Base-by-base conservation (phyloP, 2,888 invertebrate species). In the Trachelus tabidus region DNA sequence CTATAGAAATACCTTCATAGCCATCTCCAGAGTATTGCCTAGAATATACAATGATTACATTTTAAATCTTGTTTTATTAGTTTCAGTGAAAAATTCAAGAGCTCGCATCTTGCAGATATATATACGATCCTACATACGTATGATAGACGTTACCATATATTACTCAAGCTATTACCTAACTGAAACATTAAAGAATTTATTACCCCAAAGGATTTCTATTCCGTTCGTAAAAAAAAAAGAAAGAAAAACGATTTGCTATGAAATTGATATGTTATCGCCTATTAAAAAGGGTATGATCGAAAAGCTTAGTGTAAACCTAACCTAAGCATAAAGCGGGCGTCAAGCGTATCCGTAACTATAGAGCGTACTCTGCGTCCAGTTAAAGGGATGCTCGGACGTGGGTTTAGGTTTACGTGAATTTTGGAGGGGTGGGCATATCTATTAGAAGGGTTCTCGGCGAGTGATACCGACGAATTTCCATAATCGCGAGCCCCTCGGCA, bases 191-290 rank as follows among this genome's bases (percentile, higher is more conserved):
- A 56, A 56, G 15, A 40, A 40, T 40, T 15, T 40, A 40, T 23
- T 40, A 40, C 15, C 6, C 23, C 40, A 23, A 40, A 40, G 40
- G 40, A 40, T 40, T 40, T 40, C 40, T 23, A 15, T 6, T 23
- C 23, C 40, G 40, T 40, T 40, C 23, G 23, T 15, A 6, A 40
- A 35, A 35, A 12, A 35, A 12, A 35, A 12, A 35, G 12, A 56
- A 40, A 40, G 12, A 56, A 56, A 56, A 56, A 56, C 23, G 23
- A 56, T 56, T 23, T 15, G 6, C 56, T 83, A 85, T 84, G 87
- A 89, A 89, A 90, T 89, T 90, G 89, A 89, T 90, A 89, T 87
- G 87, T 89, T 89, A 86, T 87, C 88, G 84, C 86, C 84, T 84
- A 87, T 88, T 89, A 89, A 87, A 86, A 85, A 83, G 84, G 81